Evolutionary conservation across 1,140 invertebrate species (phyloP).

Genomic region (Choristoneura fumiferana): DNA sequence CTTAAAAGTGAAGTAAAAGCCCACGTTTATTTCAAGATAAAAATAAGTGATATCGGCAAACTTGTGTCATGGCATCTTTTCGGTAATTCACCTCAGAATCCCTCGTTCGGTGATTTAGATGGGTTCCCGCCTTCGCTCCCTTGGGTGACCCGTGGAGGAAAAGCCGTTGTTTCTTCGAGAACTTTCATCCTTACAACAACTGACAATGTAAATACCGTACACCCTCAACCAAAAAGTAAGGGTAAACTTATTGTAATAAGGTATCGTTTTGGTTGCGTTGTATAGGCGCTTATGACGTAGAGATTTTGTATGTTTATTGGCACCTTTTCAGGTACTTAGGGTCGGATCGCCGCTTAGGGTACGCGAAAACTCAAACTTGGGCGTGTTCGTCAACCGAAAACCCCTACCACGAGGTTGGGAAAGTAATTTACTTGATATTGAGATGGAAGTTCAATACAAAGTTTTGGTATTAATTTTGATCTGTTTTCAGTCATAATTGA

Average conservation of each 20-base stretch:
- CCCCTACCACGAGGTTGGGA: conserved; percentile 28
- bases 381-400: conserved; percentile 41
- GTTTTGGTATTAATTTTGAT: neutral
- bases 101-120: conserved; percentile 61
- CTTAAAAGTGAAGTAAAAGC: neutral
- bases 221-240: neutral
- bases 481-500: no score
- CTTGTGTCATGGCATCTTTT: conserved; percentile 50
- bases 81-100: conserved; percentile 59
- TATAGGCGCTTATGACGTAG: conserved; percentile 26
- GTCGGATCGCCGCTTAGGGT: conserved; percentile 47
- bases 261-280: conserved; percentile 18
- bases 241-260: conserved; percentile 12
- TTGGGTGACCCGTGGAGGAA: conserved; percentile 57
- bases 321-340: conserved; percentile 68
- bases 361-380: conserved; percentile 39
- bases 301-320: conserved; percentile 44
- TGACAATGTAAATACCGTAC: neutral
- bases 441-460: neutral
- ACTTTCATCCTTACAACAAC: conserved; percentile 29
- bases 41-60: conserved; percentile 26
- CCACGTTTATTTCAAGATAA: neutral
- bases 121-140: conserved; percentile 50
- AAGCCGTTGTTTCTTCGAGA: conserved; percentile 63
- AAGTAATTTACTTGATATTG: neutral